These are phyloP conservation scores for Doris montereyensis DNA, from an alignment of 2,888 invertebrate species.

Conservation along the genomic window DNA sequence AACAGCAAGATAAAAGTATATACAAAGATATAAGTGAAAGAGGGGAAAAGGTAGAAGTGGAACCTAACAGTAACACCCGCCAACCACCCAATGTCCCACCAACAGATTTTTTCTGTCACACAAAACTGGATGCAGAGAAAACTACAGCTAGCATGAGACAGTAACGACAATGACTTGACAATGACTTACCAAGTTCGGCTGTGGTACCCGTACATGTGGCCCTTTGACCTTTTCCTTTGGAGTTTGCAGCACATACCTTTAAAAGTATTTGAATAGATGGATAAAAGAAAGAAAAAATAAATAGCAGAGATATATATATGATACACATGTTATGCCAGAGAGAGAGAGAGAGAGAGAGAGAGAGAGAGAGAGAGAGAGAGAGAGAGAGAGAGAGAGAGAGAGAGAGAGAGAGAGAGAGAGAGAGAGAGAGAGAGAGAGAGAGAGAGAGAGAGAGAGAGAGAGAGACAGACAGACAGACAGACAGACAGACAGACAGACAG, in stretches of 20 bases:
- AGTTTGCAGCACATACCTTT: slow-evolving; percentile 70
- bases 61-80: too few relatives aligned
- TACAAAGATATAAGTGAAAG: too few relatives aligned
- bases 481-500: not conserved
- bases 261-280: slow-evolving; percentile 27
- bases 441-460: not conserved
- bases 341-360: not conserved
- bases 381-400: not conserved
- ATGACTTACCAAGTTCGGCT: slow-evolving; percentile 65
- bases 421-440: not conserved
- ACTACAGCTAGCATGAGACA: too few relatives aligned
- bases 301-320: too few relatives aligned
- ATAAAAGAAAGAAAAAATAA: slow-evolving; percentile 11
- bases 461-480: not conserved
- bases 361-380: not conserved
- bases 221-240: slow-evolving; percentile 68
- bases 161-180: too few relatives aligned
- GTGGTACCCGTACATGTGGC: slow-evolving; percentile 60
- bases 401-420: not conserved
- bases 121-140: too few relatives aligned
- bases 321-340: not conserved
- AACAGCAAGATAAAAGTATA: too few relatives aligned
- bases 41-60: too few relatives aligned
- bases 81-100: too few relatives aligned
- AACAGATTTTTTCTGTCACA: too few relatives aligned